Conservation (phyloP, 2,888 invertebrate species). For the Andricus quercusramuli region DNA sequence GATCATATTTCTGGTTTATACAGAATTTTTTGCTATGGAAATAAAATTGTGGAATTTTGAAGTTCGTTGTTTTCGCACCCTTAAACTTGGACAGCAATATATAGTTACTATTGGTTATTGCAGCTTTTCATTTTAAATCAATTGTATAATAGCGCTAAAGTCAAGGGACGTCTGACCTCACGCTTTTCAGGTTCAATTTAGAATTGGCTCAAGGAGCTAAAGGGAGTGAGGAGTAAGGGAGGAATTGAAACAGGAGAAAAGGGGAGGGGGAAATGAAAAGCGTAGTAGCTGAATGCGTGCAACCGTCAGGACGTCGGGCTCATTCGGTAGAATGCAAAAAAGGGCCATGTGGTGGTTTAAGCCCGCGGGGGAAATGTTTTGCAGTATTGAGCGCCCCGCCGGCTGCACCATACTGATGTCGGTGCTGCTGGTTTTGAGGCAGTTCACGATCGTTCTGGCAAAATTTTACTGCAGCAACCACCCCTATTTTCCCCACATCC, state of each 20-base stretch:
- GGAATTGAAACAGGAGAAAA: slow-evolving; percentile 41
- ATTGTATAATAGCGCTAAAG: neutral
- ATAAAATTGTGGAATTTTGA: no score
- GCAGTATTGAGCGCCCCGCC: slow-evolving; percentile 64
- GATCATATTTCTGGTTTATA: no score
- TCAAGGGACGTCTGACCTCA: neutral
- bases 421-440: slow-evolving; percentile 44
- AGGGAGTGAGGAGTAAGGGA: neutral
- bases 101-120: neutral
- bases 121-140: neutral
- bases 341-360: slow-evolving; percentile 56
- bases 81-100: no score
- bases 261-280: slow-evolving; percentile 33
- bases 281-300: slow-evolving; percentile 45
- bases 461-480: slow-evolving; percentile 47
- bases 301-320: slow-evolving; percentile 25
- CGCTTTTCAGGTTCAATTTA: neutral
- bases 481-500: slow-evolving; percentile 43
- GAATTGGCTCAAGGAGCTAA: slow-evolving; percentile 20
- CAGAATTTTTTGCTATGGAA: no score
- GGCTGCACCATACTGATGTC: slow-evolving; percentile 44
- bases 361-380: slow-evolving; percentile 67
- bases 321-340: slow-evolving; percentile 61
- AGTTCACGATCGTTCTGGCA: slow-evolving; percentile 39
- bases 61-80: no score